Conservation (phyloP, 2,113 vertebrate species). For the Eulemur rufifrons region DNA sequence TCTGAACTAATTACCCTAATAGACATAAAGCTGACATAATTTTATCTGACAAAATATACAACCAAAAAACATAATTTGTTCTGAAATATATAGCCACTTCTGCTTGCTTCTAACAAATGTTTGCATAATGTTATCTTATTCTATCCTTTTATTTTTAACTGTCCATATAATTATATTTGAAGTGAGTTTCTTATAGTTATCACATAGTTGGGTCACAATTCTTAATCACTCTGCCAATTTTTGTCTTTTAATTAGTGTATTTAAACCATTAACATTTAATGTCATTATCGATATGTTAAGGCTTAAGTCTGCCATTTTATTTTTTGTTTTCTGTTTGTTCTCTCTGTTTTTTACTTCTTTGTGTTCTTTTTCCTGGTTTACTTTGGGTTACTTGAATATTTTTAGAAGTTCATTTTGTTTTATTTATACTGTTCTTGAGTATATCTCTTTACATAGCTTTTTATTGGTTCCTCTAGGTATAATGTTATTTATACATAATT, state of each 20-base stretch:
- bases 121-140: neutral
- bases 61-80: neutral
- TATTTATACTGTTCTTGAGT: neutral
- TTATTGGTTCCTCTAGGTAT: neutral
- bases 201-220: neutral
- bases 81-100: neutral
- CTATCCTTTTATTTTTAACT: neutral
- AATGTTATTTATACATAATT: neutral
- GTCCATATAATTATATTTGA: neutral
- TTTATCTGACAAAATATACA: no score
- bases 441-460: neutral
- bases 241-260: neutral
- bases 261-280: neutral
- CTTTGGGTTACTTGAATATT: neutral
- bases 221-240: neutral
- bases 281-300: neutral
- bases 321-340: conserved; percentile 19
- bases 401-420: neutral
- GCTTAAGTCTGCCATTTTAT: neutral
- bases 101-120: neutral
- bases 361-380: no score
- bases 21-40: no score
- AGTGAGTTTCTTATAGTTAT: neutral
- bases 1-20: no score
- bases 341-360: neutral